A percentile compares a stretch with the other conserved stretches of the same genome.
Evolutionary conservation across 2,888 invertebrate species (phyloP).

Genomic region (Caenorhabditis parvicauda): DNA sequence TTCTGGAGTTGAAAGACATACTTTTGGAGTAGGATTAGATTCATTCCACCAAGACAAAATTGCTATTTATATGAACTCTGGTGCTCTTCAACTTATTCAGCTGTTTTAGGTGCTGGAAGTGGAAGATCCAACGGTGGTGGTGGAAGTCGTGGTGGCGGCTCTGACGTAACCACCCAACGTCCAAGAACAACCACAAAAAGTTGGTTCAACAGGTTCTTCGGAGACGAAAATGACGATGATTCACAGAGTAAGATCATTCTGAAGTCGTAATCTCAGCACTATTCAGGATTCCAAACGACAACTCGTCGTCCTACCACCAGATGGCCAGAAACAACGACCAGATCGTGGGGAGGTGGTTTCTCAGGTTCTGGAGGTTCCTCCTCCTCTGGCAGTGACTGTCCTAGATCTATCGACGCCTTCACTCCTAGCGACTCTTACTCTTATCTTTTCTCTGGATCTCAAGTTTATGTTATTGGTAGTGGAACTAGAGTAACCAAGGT

Average conservation of each 20-base stretch:
- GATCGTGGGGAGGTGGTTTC: slow-evolving; percentile 13
- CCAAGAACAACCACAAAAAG: slow-evolving; percentile 21
- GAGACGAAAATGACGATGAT: slow-evolving; percentile 19
- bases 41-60: too few species aligned
- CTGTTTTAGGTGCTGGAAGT: slow-evolving; percentile 9
- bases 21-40: too few species aligned
- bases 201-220: slow-evolving; percentile 40
- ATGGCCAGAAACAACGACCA: slow-evolving; percentile 14
- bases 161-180: slow-evolving; percentile 9
- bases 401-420: slow-evolving; percentile 36
- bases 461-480: slow-evolving; percentile 48
- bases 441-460: slow-evolving; percentile 50
- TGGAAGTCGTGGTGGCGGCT: not conserved
- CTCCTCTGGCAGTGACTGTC: slow-evolving; percentile 31
- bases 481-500: slow-evolving; percentile 32
- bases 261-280: too few species aligned
- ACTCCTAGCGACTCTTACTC: slow-evolving; percentile 39
- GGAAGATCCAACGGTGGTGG: slow-evolving; percentile 16
- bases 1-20: not conserved
- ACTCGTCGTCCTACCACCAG: slow-evolving; percentile 11
- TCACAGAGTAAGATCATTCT: too few species aligned
- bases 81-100: not conserved
- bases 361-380: slow-evolving; percentile 4
- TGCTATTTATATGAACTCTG: too few species aligned
- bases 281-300: slow-evolving; percentile 6